Percentiles rank a stretch among this genome's conserved stretches.
Evolutionary conservation across 2,888 invertebrate species (phyloP).

Genomic region (Pachycephus smyrnensis): DNA sequence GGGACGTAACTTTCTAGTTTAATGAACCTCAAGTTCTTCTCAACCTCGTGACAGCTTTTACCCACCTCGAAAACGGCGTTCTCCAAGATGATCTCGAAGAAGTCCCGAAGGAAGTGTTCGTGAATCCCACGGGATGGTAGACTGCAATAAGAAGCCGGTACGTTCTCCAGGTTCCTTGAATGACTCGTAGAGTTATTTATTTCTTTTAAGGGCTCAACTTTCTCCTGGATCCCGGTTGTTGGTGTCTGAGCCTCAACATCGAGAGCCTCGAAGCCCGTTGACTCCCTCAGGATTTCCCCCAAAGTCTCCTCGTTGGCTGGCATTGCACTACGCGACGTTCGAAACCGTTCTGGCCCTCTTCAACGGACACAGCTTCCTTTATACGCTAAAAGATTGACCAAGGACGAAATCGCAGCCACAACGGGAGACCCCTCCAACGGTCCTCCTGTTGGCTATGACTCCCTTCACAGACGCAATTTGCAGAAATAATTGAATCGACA

Average conservation of each 20-base stretch:
- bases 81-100: constrained; percentile 79
- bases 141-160: constrained; percentile 58
- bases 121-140: constrained; percentile 75
- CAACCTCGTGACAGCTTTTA: neutral
- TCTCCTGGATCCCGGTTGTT: neutral
- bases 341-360: constrained; percentile 45
- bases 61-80: constrained; percentile 78
- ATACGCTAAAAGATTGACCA: constrained; percentile 57
- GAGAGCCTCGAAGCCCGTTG: constrained; percentile 20
- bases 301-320: constrained; percentile 50
- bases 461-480: neutral
- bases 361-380: constrained; percentile 54
- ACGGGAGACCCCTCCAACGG: constrained; percentile 28
- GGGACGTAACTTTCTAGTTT: neutral
- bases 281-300: constrained; percentile 35
- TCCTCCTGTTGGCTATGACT: neutral
- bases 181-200: neutral
- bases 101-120: constrained; percentile 79
- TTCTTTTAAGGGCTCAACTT: neutral
- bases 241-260: neutral
- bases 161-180: neutral
- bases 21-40: neutral
- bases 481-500: neutral
- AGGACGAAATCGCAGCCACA: constrained; percentile 51
- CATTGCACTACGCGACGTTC: constrained; percentile 43